These are phyloP conservation scores for Buceros bicornis DNA, from an alignment of 2,797 vertebrate genomes.

Conservation along the genomic window DNA sequence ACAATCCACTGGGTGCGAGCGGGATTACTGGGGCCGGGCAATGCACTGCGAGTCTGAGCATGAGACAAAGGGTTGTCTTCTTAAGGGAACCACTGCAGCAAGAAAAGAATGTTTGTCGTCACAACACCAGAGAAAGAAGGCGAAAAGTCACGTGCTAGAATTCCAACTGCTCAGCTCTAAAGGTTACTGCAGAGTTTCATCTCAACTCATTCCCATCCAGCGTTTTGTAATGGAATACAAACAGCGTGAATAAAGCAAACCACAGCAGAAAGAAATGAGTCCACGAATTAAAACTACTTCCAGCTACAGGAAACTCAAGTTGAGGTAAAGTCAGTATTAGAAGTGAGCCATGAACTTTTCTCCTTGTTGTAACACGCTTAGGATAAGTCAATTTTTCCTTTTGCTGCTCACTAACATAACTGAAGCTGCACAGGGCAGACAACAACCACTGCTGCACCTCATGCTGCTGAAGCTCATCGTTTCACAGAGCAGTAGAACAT, in stretches of 20 bases:
- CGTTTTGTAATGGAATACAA: background rate
- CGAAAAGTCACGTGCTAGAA: background rate
- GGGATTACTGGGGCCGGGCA: conserved; percentile 9
- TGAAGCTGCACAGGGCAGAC: background rate
- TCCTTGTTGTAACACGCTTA: background rate
- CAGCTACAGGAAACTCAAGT: background rate
- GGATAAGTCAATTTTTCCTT: rapidly evolving
- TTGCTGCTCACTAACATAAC: background rate
- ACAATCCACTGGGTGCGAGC: background rate
- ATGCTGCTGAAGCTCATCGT: background rate
- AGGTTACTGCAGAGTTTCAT: background rate
- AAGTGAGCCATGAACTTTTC: background rate
- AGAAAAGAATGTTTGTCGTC: background rate
- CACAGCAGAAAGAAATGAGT: background rate
- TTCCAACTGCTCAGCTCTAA: background rate
- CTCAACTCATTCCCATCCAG: background rate
- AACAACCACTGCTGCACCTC: background rate
- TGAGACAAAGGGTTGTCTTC: conserved; percentile 4
- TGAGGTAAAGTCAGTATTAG: background rate
- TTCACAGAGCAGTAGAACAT: background rate
- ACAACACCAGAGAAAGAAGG: background rate
- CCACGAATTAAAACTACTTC: background rate
- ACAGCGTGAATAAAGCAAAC: background rate
- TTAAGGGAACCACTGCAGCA: conserved; percentile 9
- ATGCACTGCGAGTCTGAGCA: background rate